Base-by-base conservation (phyloP, 2,113 vertebrate species). In the Paedocypris sp. region DNA sequence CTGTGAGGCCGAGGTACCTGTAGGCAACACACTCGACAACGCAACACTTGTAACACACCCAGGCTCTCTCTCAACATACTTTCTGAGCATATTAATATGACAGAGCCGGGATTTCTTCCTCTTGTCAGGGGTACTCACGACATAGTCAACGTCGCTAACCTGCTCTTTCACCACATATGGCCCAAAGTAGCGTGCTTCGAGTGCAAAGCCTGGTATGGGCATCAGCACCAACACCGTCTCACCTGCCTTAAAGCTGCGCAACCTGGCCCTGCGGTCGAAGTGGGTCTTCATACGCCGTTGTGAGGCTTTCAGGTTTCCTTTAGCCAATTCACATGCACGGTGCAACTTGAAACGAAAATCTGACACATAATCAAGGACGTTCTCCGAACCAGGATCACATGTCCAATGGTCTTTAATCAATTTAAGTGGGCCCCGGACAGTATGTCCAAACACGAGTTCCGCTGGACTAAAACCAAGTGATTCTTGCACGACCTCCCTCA, bases 81-180 rank as follows among this genome's bases (percentile, higher is more conserved):
- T 12, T 10, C 57, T 57, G 6, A 66, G 8, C 22, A 60, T 66
- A 19, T 66, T 52, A 22, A 60, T 18, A 2, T 66, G 47, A 38
- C 47, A 60, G 5, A 59, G 13, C 26, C 28, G 7, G 3, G 9
- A 19, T n/a, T 16, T 42, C 2, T 18, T 5, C 5, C 7, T 28
- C 10, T 16, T 20, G 4, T 66, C 54, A 5, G 47, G n/a, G 1
- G 38, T 66, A 2, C 7, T 1, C 4, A 60, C 28, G 3, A 66
- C 25, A 46, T 25, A 52, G 2, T 59, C 28, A 16, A 47, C 22
- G 2, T 32, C 45, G 7, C 45, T 42, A 3, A 49, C 22, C 11
- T 41, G 47, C 3, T 39, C 6, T 2, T 64, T 25, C 1, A 64
- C 43, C 1, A 4, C 2, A 3, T 64, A 64, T n/a, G 63, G 47